Percentiles rank a stretch among this genome's conserved stretches.
phyloP scores from a whole-genome alignment of 2,113 vertebrate species.

The Nettapus auritus region DNA sequence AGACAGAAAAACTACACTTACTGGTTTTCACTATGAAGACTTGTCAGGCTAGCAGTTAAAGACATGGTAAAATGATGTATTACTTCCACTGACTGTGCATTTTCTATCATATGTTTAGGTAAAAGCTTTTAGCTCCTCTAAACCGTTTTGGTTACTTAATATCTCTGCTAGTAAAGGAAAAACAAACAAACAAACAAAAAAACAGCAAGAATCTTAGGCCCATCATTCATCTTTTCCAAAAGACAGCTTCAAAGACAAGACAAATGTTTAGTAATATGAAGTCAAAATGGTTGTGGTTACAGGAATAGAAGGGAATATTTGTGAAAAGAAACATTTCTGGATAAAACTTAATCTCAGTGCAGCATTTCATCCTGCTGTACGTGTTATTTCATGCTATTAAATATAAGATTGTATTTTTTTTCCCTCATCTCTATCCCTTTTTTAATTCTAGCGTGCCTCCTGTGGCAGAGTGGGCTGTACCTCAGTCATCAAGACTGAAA shows the following conservation, averaged over 20 bases:
- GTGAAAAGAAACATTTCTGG: neutral
- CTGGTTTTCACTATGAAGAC: neutral
- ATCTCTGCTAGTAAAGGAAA: neutral
- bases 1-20: neutral
- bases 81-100: neutral
- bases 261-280: neutral
- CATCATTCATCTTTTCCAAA: neutral
- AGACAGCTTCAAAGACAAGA: neutral
- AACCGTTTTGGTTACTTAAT: neutral
- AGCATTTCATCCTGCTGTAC: neutral
- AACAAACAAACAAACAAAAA: neutral
- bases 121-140: neutral
- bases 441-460: constrained; percentile 73
- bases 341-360: neutral
- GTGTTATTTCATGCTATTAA: neutral
- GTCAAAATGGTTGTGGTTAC: neutral
- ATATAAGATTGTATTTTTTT: neutral
- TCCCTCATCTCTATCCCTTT: neutral
- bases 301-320: neutral
- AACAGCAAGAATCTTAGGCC: neutral
- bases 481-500: constrained; percentile 95
- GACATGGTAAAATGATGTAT: neutral
- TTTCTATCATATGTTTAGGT: neutral
- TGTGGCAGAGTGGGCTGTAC: constrained; percentile 91
- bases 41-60: neutral